phyloP scores from a whole-genome alignment of 2,797 vertebrate species.

The Gallirallus australis region DNA sequence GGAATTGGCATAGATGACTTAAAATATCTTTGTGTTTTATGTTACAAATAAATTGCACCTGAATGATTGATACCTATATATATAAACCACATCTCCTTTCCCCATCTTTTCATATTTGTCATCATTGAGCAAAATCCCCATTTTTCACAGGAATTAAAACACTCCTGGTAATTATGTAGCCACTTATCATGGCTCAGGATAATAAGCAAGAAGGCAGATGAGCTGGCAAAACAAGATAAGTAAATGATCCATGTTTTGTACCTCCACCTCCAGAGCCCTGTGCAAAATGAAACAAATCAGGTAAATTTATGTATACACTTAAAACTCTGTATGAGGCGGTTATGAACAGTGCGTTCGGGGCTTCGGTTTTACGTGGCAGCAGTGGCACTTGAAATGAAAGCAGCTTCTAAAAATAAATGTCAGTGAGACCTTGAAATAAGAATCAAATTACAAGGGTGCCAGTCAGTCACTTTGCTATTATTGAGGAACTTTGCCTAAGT shows the following conservation, averaged over 20 bases:
- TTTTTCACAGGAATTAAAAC: not conserved
- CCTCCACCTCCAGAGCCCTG: not conserved
- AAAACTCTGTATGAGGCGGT: not conserved
- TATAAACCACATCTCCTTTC: not conserved
- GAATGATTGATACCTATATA: not conserved
- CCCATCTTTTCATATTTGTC: not conserved
- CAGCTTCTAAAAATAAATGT: not conserved
- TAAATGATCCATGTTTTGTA: not conserved
- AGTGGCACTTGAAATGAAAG: not conserved
- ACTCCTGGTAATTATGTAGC: not conserved
- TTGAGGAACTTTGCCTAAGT: not conserved
- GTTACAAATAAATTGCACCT: not conserved
- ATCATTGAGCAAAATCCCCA: not conserved
- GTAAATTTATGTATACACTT: not conserved
- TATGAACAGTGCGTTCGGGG: not conserved
- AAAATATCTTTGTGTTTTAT: not conserved
- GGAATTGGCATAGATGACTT: not conserved
- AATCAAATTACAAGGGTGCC: not conserved
- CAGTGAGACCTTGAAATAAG: not conserved
- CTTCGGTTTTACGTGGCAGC: not conserved
- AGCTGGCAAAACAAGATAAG: not conserved
- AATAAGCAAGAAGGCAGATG: not conserved
- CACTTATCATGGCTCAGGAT: not conserved
- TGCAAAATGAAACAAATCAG: not conserved
- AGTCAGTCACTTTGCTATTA: not conserved